These are phyloP conservation scores for Pipistrellus nathusii DNA, from an alignment of 2,797 vertebrate genomes.

Conservation along the genomic window DNA sequence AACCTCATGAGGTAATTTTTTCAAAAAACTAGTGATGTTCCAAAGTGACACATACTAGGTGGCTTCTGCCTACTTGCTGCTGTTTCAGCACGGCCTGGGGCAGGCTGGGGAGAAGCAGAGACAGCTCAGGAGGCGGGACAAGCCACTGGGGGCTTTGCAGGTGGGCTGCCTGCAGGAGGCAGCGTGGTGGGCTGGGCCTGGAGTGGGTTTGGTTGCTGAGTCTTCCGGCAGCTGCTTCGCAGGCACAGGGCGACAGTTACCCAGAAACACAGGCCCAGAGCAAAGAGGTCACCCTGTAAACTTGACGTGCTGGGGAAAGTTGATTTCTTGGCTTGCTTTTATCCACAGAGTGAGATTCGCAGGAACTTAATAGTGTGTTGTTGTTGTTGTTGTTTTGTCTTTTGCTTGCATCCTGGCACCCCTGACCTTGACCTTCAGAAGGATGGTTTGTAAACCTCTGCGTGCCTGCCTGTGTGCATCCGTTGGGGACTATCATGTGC, in stretches of 20 bases:
- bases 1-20: no score
- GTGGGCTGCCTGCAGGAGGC: background rate
- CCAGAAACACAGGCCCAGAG: background rate
- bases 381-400: background rate
- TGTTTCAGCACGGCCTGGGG: rapidly evolving
- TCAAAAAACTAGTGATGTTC: background rate
- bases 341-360: background rate
- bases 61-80: rapidly evolving
- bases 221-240: rapidly evolving
- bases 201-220: rapidly evolving
- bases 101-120: no score
- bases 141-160: background rate
- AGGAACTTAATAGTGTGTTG: background rate
- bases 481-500: rapidly evolving
- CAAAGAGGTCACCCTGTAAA: background rate
- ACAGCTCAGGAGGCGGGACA: no score
- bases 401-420: background rate
- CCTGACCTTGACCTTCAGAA: background rate
- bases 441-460: rapidly evolving
- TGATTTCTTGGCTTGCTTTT: background rate
- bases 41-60: background rate
- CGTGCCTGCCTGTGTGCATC: rapidly evolving
- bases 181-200: background rate
- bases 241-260: background rate
- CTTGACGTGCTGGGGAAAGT: background rate